Evolutionary conservation across 2,888 invertebrate genomes (phyloP).

Genomic region (Dyspetes luteomarginatus): DNA sequence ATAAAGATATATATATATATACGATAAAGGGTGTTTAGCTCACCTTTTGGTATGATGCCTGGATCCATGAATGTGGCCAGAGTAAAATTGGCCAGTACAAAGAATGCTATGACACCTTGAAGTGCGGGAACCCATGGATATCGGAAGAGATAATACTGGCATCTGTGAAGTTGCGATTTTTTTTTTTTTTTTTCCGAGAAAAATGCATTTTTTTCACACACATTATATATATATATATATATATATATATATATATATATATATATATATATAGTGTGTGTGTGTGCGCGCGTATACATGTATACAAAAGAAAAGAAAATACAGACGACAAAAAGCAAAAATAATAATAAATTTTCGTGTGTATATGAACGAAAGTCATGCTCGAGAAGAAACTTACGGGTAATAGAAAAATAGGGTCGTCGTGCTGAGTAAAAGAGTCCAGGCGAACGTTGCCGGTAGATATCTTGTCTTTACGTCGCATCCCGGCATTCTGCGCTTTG

Average conservation of each 20-base stretch:
- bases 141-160: slow-evolving; percentile 92
- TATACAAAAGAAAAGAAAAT: too few species aligned
- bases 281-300: too few species aligned
- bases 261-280: not conserved
- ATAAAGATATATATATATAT: slow-evolving; percentile 15
- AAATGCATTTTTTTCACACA: too few species aligned
- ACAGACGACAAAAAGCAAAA: not conserved
- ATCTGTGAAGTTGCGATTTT: slow-evolving; percentile 88
- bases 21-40: not conserved
- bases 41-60: slow-evolving; percentile 99
- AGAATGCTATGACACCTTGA: slow-evolving; percentile 97
- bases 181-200: too few species aligned
- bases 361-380: slow-evolving; percentile 42
- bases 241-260: too few species aligned
- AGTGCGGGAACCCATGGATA: slow-evolving; percentile 96
- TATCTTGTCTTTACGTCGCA: slow-evolving; percentile 98
- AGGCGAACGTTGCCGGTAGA: slow-evolving; percentile 99
- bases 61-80: slow-evolving; percentile 99
- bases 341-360: not conserved
- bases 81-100: slow-evolving; percentile 99
- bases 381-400: slow-evolving; percentile 91
- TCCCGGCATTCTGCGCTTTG: slow-evolving; percentile 91
- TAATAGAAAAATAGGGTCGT: slow-evolving; percentile 98
- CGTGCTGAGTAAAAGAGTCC: slow-evolving; percentile 96
- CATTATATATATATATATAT: too few species aligned